These are phyloP conservation scores for Colletes collaris DNA, from an alignment of 2,888 invertebrate species.

Conservation along the genomic window DNA sequence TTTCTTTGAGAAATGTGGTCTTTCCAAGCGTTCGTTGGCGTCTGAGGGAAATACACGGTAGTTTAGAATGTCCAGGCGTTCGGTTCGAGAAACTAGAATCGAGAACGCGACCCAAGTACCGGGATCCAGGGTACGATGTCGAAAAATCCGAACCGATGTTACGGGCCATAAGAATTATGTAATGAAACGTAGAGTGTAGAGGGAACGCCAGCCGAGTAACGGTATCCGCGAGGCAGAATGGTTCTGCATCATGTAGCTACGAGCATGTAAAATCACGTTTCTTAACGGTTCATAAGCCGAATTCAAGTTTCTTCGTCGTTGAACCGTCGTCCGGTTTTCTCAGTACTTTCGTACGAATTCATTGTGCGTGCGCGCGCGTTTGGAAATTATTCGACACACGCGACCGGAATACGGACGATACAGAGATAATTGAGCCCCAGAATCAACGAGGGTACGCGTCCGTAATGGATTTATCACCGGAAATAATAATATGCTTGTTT, in stretches of 20 bases:
- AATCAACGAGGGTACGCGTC: too few relatives aligned
- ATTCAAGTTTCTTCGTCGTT: constrained; percentile 21
- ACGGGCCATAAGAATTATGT: constrained; percentile 24
- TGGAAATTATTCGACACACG: background rate
- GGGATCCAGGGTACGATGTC: constrained; percentile 42
- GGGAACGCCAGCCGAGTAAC: constrained; percentile 50
- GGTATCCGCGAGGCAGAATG: constrained; percentile 59
- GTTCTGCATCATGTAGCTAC: constrained; percentile 56
- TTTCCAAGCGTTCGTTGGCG: too few relatives aligned
- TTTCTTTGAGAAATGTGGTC: too few relatives aligned
- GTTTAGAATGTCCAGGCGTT: too few relatives aligned
- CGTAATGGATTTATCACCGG: too few relatives aligned
- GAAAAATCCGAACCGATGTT: constrained; percentile 34
- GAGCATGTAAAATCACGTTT: constrained; percentile 50
- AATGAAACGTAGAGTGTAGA: constrained; percentile 12
- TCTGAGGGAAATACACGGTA: too few relatives aligned
- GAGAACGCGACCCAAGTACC: constrained; percentile 16
- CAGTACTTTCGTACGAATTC: constrained; percentile 13
- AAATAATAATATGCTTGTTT: too few relatives aligned
- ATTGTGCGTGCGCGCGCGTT: background rate
- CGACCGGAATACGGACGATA: background rate
- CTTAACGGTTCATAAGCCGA: constrained; percentile 61
- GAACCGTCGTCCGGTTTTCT: constrained; percentile 3
- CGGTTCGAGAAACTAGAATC: constrained; percentile 2
- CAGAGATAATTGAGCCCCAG: background rate